Evolutionary conservation across 2,888 invertebrate genomes (phyloP), one percentile per base, ranked within the genome.

Genomic region (Digitonthophagus gazella): DNA sequence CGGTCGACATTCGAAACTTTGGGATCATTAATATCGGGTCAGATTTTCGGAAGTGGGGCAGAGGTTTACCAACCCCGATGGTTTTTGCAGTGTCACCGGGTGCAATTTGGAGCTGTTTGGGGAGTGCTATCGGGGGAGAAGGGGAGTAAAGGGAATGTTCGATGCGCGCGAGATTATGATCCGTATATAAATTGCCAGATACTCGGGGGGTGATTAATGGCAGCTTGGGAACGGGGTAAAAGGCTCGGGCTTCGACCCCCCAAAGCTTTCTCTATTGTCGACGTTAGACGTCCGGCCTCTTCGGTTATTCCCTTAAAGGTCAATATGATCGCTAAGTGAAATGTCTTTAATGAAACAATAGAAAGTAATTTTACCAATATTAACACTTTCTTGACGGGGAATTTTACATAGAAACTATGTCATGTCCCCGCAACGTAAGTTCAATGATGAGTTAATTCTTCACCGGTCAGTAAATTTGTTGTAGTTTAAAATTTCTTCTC

Each of bases 71-170:
- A 11, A 6, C 28, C 28, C 28, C 28, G 28, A 6, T 44, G 28
- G 61, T 61, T 61, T 61, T 61, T 61, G 61, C 61, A 61, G 6
- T 19, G 61, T 61, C 61, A 61, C 61, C 61, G 61, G 61, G 61
- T 61, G 61, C 61, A 61, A 61, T 61, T 61, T 61, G 19, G 61
- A 61, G 18, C 20, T 18, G n/a, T 19, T 8, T n/a, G n/a, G n/a
- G 28, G 28, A 44, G 28, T 44, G 8, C 28, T n/a, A n/a, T n/a
- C 28, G 28, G 28, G 28, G 28, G 6, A 8, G 28, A 44, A 11
- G 28, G 28, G 28, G 28, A 44, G n/a, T n/a, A n/a, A n/a, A n/a
- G n/a, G 28, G 28, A 11, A 44, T 44, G 28, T 44, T 44, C 28
- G 28, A 44, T 44, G 28, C 61, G 61, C 18, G 16, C 6, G 61